phyloP scores from a whole-genome alignment of 1,140 invertebrate genomes.

The Augochlora pura region DNA sequence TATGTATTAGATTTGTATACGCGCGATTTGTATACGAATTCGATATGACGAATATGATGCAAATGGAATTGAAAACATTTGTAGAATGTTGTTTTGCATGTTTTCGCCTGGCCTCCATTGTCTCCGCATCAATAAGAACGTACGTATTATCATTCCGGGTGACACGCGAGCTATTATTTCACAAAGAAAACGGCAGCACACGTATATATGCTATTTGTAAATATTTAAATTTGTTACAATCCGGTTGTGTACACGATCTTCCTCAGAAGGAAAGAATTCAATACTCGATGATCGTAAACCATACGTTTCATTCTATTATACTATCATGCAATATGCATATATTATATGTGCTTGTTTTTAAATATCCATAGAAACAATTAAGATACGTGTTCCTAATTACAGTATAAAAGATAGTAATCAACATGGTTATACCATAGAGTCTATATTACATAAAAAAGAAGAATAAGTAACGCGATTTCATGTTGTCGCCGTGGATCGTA shows the following conservation, averaged over 20 bases:
- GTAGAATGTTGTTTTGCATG: conserved; percentile 2
- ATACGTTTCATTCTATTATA: conserved; percentile 2
- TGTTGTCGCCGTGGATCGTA: conserved; percentile 13
- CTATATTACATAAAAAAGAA: conserved; percentile 12
- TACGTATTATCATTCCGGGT: not conserved
- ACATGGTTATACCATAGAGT: conserved; percentile 9
- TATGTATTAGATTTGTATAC: not conserved
- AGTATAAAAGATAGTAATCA: conserved; percentile 21
- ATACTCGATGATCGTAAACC: not conserved
- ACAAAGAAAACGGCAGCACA: not conserved
- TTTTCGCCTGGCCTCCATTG: conserved; percentile 1
- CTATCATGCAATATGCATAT: conserved; percentile 10
- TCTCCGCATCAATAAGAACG: not conserved
- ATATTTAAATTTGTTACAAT: conserved; percentile 19
- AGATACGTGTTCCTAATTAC: conserved; percentile 14
- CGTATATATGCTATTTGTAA: not conserved
- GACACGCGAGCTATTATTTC: not conserved
- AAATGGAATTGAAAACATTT: not conserved
- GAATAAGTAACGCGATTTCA: conserved; percentile 31
- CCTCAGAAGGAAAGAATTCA: not conserved
- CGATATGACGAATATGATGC: not conserved
- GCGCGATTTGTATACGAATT: not conserved
- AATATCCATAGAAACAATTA: conserved; percentile 9
- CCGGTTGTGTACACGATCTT: not conserved
- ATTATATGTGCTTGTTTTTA: conserved; percentile 7